Base-by-base conservation (phyloP, 2,113 vertebrate species). In the Saimiri boliviensis region DNA sequence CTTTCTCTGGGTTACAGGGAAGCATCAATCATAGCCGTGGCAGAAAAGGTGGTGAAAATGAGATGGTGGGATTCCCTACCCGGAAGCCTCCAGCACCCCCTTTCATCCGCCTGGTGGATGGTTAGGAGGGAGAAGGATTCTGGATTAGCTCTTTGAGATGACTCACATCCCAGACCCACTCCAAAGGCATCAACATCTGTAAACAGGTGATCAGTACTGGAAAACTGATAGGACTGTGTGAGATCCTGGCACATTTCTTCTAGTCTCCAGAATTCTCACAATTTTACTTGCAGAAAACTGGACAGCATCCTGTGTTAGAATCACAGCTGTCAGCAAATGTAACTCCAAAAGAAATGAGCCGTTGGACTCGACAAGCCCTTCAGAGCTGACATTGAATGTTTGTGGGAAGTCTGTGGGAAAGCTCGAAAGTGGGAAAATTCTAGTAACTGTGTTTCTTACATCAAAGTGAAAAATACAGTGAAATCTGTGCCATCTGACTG, bases 21-120 rank as follows among this genome's bases (percentile, higher is more conserved):
- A 4, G 13, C 6, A 4, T 21, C 37, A 5, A 6, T 6, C 0
- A 12, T 13, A 3, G 3, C 27, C 8, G 5, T 1, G 32, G 11
- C 35, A 32, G 92, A 49, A 86, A 74, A 32, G 49, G 30, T 52
- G 74, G 49, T n/a, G 56, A 40, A 5, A 25, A 35, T 74, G 9
- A n/a, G 21, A 2, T 3, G 56, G 40, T 13, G 27, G 32, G 23
- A 5, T 4, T 4, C 21, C 40, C 47, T 2, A 30, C 27, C 49
- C 21, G 1, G 77, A 84, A 49, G 79, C 70, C 42, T 16, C 88
- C 70, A 32, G n/a, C 27, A 35, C 17, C 35, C 8, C 63, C 16
- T 16, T 35, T 54, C 14, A 16, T 37, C 21, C 11, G 0, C 49
- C 52, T 30, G 14, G 4, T 8, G 37, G 47, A 3, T 23, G 37